phyloP scores from a whole-genome alignment of 2,888 invertebrate genomes.

The Mesochorus sp. region DNA sequence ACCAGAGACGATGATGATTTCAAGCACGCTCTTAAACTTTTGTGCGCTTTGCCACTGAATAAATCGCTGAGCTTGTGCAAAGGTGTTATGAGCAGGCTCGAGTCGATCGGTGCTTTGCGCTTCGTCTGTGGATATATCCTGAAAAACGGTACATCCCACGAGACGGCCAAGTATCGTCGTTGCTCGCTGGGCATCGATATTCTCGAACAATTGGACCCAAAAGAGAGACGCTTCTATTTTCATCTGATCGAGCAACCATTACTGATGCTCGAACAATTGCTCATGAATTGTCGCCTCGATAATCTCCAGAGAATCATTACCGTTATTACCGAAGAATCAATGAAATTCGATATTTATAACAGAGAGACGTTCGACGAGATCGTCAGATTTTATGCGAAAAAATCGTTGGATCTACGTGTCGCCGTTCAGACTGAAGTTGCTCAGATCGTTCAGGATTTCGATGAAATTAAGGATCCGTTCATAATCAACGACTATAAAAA shows the following conservation, averaged over 20 bases:
- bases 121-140: constrained; percentile 86
- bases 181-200: constrained; percentile 88
- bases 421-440: constrained; percentile 80
- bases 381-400: constrained; percentile 89
- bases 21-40: constrained; percentile 81
- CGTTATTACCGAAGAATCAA: constrained; percentile 83
- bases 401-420: constrained; percentile 89
- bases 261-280: constrained; percentile 91
- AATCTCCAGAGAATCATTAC: constrained; percentile 85
- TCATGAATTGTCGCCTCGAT: constrained; percentile 93
- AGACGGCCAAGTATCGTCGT: constrained; percentile 84
- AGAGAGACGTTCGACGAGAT: constrained; percentile 88
- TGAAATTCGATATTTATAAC: constrained; percentile 82
- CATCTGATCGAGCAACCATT: constrained; percentile 88
- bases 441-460: no score
- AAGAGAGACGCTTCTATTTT: constrained; percentile 85
- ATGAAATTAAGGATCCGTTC: constrained; percentile 62
- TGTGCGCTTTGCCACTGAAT: constrained; percentile 84
- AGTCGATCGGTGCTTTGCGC: constrained; percentile 86
- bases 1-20: constrained; percentile 82
- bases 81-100: constrained; percentile 85
- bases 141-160: constrained; percentile 81
- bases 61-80: constrained; percentile 86
- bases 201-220: constrained; percentile 84
- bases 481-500: constrained; percentile 49